Evolutionary conservation across 2,888 invertebrate genomes (phyloP).

Genomic region (Polydrusus cervinus): DNA sequence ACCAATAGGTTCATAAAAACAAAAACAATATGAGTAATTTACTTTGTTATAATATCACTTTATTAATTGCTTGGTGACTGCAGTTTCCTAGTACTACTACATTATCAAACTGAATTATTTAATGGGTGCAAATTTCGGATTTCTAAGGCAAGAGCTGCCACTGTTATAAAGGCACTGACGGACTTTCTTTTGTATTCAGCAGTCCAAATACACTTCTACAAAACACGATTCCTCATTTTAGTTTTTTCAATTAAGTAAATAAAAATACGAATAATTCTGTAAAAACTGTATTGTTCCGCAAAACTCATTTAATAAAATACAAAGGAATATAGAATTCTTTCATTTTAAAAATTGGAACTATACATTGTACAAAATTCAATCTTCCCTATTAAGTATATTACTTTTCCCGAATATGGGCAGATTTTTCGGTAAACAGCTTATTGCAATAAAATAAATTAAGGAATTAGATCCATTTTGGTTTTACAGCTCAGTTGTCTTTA

Average conservation of each 20-base stretch:
- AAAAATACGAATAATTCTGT: neutral
- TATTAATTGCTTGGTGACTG: too few species aligned
- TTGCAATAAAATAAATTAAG: slow-evolving; percentile 62
- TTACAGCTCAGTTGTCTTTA: slow-evolving; percentile 47
- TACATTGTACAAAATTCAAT: slow-evolving; percentile 41
- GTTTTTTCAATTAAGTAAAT: neutral
- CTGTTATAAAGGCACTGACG: too few species aligned
- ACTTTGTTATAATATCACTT: too few species aligned
- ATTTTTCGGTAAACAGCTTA: slow-evolving; percentile 55
- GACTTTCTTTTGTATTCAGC: neutral
- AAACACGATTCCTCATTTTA: neutral
- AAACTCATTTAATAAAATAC: slow-evolving; percentile 45
- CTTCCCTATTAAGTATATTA: slow-evolving; percentile 51
- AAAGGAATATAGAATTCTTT: slow-evolving; percentile 15
- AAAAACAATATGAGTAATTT: too few species aligned
- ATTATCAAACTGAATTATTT: too few species aligned
- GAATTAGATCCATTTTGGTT: slow-evolving; percentile 58
- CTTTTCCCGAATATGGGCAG: slow-evolving; percentile 43
- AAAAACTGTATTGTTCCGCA: slow-evolving; percentile 8
- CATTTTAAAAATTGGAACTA: slow-evolving; percentile 44
- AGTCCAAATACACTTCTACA: neutral
- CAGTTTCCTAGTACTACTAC: too few species aligned
- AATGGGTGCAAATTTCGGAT: too few species aligned
- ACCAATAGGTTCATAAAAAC: too few species aligned
- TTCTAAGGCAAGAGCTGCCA: too few species aligned